phyloP scores from a whole-genome alignment of 2,113 vertebrate species.

The Notarius quadriscutis region DNA sequence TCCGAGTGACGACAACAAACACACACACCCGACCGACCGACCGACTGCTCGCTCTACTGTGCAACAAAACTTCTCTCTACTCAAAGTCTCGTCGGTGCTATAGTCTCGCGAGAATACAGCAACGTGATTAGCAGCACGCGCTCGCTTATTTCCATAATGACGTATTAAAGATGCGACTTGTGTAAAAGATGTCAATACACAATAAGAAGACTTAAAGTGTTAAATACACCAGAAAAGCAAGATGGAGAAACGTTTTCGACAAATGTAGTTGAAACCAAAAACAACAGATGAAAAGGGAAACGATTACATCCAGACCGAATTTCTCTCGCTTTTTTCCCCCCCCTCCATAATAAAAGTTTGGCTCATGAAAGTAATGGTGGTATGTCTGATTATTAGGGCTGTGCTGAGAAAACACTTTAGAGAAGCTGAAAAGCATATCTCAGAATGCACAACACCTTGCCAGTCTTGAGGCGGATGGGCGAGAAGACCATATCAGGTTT shows the following conservation, averaged over 20 bases:
- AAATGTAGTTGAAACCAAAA: not conserved
- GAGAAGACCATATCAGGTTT: not conserved
- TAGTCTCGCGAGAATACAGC: conserved; percentile 49
- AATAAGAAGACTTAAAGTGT: not conserved
- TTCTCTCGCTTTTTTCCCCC: not conserved
- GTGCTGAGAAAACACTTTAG: not conserved
- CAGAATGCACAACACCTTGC: not conserved
- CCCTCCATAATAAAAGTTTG: too few species aligned
- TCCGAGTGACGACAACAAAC: not conserved
- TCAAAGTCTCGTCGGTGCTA: conserved; percentile 49
- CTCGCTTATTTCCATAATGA: too few species aligned
- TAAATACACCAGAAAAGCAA: not conserved
- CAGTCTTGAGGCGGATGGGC: not conserved
- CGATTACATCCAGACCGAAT: not conserved
- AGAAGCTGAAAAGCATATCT: not conserved
- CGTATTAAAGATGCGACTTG: too few species aligned
- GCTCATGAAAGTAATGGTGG: not conserved
- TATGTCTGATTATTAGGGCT: not conserved
- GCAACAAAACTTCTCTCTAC: conserved; percentile 58
- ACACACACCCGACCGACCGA: not conserved
- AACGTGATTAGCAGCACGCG: not conserved
- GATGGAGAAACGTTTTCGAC: not conserved
- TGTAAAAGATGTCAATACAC: not conserved
- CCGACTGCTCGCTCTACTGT: conserved; percentile 27
- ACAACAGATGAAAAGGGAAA: not conserved